A percentile compares a stretch with the other conserved stretches of the same genome.
These are phyloP conservation scores for Hylyphantes graminicola DNA, from an alignment of 1,140 invertebrate species.

Conservation along the genomic window DNA sequence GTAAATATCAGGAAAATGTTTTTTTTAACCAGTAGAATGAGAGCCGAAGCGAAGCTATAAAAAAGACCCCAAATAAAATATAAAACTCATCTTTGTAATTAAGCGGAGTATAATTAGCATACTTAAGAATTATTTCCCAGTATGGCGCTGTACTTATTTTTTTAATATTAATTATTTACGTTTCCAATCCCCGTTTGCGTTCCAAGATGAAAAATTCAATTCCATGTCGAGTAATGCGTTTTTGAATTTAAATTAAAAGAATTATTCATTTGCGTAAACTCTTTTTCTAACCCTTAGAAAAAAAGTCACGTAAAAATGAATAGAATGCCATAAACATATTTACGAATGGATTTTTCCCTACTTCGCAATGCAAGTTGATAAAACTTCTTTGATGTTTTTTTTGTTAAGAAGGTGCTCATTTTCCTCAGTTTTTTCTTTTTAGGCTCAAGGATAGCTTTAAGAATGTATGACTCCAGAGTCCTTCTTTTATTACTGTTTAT, in stretches of 20 bases:
- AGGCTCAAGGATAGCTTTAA: too few relatives aligned
- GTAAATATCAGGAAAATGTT: conserved; percentile 16
- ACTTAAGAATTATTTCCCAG: conserved; percentile 42
- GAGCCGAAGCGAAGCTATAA: background rate
- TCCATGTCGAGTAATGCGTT: conserved; percentile 18
- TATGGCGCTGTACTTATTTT: conserved; percentile 12
- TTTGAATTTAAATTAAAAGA: background rate
- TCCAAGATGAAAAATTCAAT: conserved; percentile 22
- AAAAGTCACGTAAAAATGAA: background rate
- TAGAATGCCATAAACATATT: conserved; percentile 3
- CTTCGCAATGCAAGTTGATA: too few relatives aligned
- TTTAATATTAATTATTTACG: conserved; percentile 14
- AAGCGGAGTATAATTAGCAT: conserved; percentile 35
- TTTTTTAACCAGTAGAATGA: background rate
- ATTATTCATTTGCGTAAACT: conserved; percentile 12
- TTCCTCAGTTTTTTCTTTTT: too few relatives aligned
- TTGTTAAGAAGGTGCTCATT: too few relatives aligned
- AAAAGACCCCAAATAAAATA: conserved; percentile 1
- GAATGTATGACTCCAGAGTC: too few relatives aligned
- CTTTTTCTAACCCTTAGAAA: background rate
- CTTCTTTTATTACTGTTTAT: too few relatives aligned
- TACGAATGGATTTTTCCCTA: conserved; percentile 1
- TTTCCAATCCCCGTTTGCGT: background rate
- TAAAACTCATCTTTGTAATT: conserved; percentile 32
- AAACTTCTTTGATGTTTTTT: too few relatives aligned